These are phyloP conservation scores for Neolamprologus modestus DNA, from an alignment of 2,113 vertebrate genomes.

Conservation along the genomic window DNA sequence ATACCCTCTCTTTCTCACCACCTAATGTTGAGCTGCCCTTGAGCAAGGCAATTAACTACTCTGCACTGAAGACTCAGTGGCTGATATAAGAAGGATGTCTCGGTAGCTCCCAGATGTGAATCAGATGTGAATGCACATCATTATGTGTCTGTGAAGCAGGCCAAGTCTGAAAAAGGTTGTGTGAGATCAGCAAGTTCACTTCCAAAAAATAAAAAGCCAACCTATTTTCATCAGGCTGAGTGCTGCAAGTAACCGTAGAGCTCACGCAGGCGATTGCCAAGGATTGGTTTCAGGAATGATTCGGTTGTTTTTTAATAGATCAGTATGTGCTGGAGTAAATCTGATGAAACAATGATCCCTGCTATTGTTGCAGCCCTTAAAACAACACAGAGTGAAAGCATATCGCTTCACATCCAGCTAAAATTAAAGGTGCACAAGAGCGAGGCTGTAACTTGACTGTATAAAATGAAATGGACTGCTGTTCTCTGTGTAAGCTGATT, in stretches of 20 bases:
- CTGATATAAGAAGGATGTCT: neutral
- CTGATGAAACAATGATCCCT: neutral
- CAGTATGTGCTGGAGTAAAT: neutral
- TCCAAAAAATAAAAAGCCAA: neutral
- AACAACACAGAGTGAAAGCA: neutral
- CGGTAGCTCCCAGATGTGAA: neutral
- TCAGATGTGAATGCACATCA: neutral
- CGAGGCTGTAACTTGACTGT: neutral
- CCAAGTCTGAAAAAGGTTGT: neutral
- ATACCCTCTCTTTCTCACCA: neutral
- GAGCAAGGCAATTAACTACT: slow-evolving; percentile 47
- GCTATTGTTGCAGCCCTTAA: neutral
- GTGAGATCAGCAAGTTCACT: neutral
- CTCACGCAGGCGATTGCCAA: neutral
- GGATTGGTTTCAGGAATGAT: neutral
- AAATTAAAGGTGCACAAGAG: neutral
- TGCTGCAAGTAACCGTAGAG: neutral
- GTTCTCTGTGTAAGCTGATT: neutral
- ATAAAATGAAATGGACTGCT: neutral
- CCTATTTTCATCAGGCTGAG: neutral
- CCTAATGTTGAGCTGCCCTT: slow-evolving; percentile 40
- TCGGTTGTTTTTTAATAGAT: neutral
- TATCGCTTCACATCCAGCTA: neutral
- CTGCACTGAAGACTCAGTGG: neutral
- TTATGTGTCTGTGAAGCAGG: neutral